A percentile compares a stretch with the other conserved stretches of the same genome.
Evolutionary conservation across 2,888 invertebrate genomes (phyloP).

Genomic region (Rhagonycha lutea): DNA sequence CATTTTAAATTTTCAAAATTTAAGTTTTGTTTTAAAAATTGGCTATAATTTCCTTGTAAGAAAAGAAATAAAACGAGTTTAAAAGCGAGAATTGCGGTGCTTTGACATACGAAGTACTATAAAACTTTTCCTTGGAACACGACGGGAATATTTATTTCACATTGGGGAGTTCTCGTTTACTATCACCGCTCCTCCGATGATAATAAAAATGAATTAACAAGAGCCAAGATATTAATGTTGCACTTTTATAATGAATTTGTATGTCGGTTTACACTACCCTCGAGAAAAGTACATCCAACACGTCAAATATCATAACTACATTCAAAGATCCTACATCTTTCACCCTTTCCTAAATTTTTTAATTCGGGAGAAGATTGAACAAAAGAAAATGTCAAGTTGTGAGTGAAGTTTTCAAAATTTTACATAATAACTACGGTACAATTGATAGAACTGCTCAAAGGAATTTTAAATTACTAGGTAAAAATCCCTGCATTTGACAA

Average conservation of each 20-base stretch:
- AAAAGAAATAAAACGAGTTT: conserved; percentile 21
- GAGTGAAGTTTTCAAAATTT: background rate
- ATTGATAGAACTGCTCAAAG: background rate
- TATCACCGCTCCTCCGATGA: conserved; percentile 52
- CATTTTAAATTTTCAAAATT: background rate
- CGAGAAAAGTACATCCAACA: conserved; percentile 38
- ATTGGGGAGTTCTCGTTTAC: conserved; percentile 45
- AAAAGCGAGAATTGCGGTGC: conserved; percentile 26
- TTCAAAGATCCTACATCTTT: background rate
- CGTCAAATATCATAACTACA: conserved; percentile 2
- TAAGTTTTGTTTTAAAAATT: conserved; percentile 10
- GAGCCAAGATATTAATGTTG: conserved; percentile 51
- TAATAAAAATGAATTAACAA: conserved; percentile 56
- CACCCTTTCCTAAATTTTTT: background rate
- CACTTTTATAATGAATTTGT: conserved; percentile 52
- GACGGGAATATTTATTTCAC: conserved; percentile 67
- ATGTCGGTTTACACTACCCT: conserved; percentile 48
- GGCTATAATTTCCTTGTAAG: conserved; percentile 17
- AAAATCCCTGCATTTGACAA: background rate
- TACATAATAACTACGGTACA: background rate
- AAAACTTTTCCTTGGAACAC: conserved; percentile 51
- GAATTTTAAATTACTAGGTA: too few species aligned
- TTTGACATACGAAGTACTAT: conserved; percentile 27
- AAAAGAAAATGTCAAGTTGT: background rate
- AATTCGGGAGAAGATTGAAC: background rate